Conservation (phyloP, 1,140 invertebrate species). For the Frieseomelitta varia region DNA sequence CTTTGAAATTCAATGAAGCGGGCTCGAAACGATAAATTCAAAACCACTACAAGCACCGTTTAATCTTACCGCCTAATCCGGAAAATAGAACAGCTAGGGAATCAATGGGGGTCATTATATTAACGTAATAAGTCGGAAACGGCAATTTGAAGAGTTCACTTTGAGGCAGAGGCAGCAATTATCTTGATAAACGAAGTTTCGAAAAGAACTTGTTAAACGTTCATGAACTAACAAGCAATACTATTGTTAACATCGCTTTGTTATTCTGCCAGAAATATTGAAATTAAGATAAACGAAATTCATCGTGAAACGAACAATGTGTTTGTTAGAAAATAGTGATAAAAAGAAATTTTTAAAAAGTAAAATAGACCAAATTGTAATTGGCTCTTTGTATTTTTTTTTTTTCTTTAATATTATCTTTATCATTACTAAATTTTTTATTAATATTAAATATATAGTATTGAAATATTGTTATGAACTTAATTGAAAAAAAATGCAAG, state of each 20-base stretch:
- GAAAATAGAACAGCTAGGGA: not conserved
- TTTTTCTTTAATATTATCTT: too few relatives aligned
- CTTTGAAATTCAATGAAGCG: constrained; percentile 68
- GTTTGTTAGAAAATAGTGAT: not conserved
- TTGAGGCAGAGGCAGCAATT: not conserved
- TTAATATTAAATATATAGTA: too few relatives aligned
- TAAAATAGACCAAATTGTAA: too few relatives aligned
- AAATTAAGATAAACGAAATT: not conserved
- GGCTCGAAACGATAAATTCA: constrained; percentile 9
- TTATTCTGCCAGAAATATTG: not conserved
- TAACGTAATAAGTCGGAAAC: not conserved
- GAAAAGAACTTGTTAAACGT: too few relatives aligned
- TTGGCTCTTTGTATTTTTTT: too few relatives aligned
- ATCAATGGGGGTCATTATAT: not conserved
- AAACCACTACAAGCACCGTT: constrained; percentile 41
- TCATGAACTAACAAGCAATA: too few relatives aligned
- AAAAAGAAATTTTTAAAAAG: not conserved
- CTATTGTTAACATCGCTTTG: not conserved
- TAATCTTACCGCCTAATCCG: not conserved
- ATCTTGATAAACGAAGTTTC: not conserved
- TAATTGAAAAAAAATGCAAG: not conserved
- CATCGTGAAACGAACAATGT: not conserved
- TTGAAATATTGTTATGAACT: too few relatives aligned
- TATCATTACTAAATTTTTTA: too few relatives aligned
- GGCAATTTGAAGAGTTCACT: not conserved